Evolutionary conservation across 2,797 vertebrate genomes (phyloP).

Genomic region (Silurus aristotelis): DNA sequence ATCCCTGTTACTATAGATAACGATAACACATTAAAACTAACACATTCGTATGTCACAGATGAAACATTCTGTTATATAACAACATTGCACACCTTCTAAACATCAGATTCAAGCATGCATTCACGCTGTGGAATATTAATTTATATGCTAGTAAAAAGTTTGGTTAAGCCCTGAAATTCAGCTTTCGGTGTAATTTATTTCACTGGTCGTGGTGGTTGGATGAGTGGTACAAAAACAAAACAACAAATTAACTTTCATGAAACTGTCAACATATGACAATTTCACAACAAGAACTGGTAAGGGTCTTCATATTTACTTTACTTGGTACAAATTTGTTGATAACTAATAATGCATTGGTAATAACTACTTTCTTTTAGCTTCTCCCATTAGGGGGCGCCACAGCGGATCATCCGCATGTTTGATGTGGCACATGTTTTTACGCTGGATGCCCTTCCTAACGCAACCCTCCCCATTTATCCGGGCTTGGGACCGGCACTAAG

Average conservation of each 20-base stretch:
- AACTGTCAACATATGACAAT: slow-evolving; percentile 18
- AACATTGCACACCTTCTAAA: not conserved
- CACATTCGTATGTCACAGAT: not conserved
- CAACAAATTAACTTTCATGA: too few species aligned
- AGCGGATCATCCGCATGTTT: too few species aligned
- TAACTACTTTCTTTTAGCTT: too few species aligned
- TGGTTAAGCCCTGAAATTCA: not conserved
- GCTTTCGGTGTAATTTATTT: too few species aligned
- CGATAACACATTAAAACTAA: not conserved
- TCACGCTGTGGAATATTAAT: not conserved
- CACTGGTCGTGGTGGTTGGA: not conserved
- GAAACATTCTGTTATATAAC: not conserved
- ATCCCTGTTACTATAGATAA: not conserved
- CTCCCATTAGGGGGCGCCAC: too few species aligned
- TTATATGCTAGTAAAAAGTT: too few species aligned
- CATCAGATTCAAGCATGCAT: not conserved
- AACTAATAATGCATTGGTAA: too few species aligned
- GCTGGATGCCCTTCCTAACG: too few species aligned
- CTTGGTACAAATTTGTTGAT: not conserved
- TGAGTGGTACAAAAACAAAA: not conserved
- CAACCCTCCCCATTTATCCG: too few species aligned
- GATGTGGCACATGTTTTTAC: too few species aligned
- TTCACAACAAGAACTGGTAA: slow-evolving; percentile 38
- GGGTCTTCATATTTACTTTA: slow-evolving; percentile 39
- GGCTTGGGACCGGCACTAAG: too few species aligned